phyloP scores from a whole-genome alignment of 2,888 invertebrate species.

The Drosophila flavopinicola region DNA sequence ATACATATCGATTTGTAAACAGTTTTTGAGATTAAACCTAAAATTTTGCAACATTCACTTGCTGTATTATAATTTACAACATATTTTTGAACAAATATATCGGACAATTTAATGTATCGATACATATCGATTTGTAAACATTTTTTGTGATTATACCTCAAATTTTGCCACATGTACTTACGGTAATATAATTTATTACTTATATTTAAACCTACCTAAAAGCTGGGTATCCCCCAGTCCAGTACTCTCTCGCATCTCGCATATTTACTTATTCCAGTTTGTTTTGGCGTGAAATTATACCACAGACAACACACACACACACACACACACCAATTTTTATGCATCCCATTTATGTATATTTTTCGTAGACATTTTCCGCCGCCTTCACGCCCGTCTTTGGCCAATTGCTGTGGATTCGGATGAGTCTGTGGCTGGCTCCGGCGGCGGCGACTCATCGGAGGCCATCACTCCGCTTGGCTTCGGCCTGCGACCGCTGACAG shows the following conservation, averaged over 20 bases:
- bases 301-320: slow-evolving; percentile 43
- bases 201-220: no score
- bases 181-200: background rate
- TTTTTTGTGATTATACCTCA: background rate
- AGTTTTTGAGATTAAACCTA: no score
- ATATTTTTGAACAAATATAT: no score
- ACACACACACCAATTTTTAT: slow-evolving; percentile 18
- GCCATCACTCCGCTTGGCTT: slow-evolving; percentile 46
- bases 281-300: slow-evolving; percentile 62
- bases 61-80: no score
- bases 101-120: slow-evolving; percentile 3
- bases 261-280: slow-evolving; percentile 27
- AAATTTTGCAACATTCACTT: no score
- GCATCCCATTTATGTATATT: background rate
- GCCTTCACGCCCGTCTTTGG: slow-evolving; percentile 80
- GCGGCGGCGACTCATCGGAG: slow-evolving; percentile 32
- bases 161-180: background rate
- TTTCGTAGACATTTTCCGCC: slow-evolving; percentile 81
- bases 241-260: background rate
- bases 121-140: background rate
- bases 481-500: slow-evolving; percentile 39
- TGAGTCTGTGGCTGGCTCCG: slow-evolving; percentile 37
- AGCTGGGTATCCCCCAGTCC: background rate
- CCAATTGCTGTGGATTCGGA: slow-evolving; percentile 49
- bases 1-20: no score